phyloP scores from a whole-genome alignment of 2,797 vertebrate genomes.

The Pantherophis vulpinus region DNA sequence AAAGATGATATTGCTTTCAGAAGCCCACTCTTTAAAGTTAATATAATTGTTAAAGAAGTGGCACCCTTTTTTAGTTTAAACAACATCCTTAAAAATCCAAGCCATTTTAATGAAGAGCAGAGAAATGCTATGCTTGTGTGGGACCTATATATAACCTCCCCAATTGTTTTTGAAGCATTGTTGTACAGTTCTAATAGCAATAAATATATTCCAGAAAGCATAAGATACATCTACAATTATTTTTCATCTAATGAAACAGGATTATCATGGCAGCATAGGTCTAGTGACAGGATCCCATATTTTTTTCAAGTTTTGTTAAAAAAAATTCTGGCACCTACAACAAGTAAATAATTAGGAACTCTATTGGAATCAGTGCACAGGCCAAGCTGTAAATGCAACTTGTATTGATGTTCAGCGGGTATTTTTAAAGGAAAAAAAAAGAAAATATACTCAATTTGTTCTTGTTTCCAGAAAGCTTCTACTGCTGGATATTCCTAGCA shows the following conservation, averaged over 20 bases:
- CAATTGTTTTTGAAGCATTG: neutral
- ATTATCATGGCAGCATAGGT: neutral
- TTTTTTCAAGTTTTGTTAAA: neutral
- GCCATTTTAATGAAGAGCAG: neutral
- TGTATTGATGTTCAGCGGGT: neutral
- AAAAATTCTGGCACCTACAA: neutral
- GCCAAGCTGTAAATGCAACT: neutral
- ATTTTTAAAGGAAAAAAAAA: neutral
- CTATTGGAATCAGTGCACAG: neutral
- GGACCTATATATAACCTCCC: neutral
- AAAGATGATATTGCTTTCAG: neutral
- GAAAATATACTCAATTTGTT: neutral
- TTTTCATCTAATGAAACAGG: neutral
- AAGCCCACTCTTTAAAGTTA: neutral
- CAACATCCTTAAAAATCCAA: neutral
- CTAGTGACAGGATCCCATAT: neutral
- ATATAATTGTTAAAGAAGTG: neutral
- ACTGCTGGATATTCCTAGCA: neutral
- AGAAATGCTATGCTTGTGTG: neutral
- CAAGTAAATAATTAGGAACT: neutral
- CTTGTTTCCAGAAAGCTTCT: neutral
- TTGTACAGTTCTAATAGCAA: neutral
- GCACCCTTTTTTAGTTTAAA: neutral
- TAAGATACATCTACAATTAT: neutral
- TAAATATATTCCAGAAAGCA: neutral